Evolutionary conservation across 2,888 invertebrate genomes (phyloP), one percentile per base, ranked within the genome.

Genomic region (Rhyacophila evoluta): DNA sequence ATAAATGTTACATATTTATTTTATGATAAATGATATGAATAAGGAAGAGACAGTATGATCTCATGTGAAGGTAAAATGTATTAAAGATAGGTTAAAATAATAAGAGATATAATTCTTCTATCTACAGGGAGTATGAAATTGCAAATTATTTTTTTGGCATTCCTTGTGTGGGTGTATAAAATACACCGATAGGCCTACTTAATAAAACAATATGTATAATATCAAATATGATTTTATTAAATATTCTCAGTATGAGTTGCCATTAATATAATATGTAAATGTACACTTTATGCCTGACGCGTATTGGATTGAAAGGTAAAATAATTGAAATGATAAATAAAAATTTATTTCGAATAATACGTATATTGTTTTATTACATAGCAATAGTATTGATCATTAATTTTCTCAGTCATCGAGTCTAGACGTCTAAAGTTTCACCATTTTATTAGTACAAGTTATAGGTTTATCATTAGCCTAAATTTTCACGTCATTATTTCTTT

Each of bases 271-370:
- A 55, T 55, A 55, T 55, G 25, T 55, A 55, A 55, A 55, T 55
- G 55, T 55, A 55, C 55, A 55, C 55, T 19, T 41, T 55, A 55
- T 25, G 55, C 55, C 55, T 55, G 55, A 55, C 55, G 55, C 41
- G 41, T 19, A 55, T 55, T 55, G 55, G 55, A 55, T 55, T 55
- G 55, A 55, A 55, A 55, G 55, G 55, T 55, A 55, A 55, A 25
- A 55, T 19, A 19, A 55, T 25, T 55, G 55, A 55, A 55, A 55
- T 4, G 55, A 55, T 55, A 55, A 55, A 55, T 55, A 55, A 25
- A 55, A 55, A 55, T 55, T 55, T 55, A 55, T 55, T 55, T 55
- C 55, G 25, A 55, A 55, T 55, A 55, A 69, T 69, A 69, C 27
- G n/a, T 29, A 15, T 69, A 28, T 69, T 55, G 8, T 55, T 55